phyloP scores from a whole-genome alignment of 2,888 invertebrate genomes.

The Amblyjoppa fuscipennis region DNA sequence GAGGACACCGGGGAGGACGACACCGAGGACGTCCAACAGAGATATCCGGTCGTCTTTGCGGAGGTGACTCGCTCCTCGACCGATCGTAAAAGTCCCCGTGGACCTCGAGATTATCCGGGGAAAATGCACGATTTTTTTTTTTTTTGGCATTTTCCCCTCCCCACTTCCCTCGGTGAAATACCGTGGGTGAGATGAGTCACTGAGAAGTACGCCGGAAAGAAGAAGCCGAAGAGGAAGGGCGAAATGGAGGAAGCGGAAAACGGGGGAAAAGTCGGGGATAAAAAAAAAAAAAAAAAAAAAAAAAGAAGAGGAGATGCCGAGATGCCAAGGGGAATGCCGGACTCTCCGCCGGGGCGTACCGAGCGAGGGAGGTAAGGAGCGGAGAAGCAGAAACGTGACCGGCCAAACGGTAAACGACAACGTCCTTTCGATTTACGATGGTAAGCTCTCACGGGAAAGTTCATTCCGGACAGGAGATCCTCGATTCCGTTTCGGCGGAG shows the following conservation, averaged over 20 bases:
- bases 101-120: constrained; percentile 67
- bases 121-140: constrained; percentile 54
- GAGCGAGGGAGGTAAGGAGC: constrained; percentile 46
- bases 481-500: constrained; percentile 58
- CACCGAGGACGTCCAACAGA: constrained; percentile 30
- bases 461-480: constrained; percentile 64
- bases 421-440: constrained; percentile 74
- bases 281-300: not conserved
- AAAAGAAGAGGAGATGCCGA: not conserved
- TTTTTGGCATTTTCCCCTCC: constrained; percentile 19
- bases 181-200: constrained; percentile 31
- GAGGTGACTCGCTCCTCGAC: constrained; percentile 37
- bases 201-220: not conserved
- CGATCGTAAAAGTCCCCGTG: constrained; percentile 67
- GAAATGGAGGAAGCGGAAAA: not conserved
- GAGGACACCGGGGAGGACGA: constrained; percentile 26
- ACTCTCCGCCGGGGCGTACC: constrained; percentile 41
- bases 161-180: constrained; percentile 36
- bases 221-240: constrained; percentile 14
- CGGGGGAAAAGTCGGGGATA: constrained; percentile 8
- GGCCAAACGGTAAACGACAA: constrained; percentile 73
- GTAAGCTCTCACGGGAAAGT: constrained; percentile 70
- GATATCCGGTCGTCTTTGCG: constrained; percentile 47
- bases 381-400: constrained; percentile 72
- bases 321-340: constrained; percentile 32